phyloP scores from a whole-genome alignment of 1,140 invertebrate species.

The Philotrypesis tridentata region DNA sequence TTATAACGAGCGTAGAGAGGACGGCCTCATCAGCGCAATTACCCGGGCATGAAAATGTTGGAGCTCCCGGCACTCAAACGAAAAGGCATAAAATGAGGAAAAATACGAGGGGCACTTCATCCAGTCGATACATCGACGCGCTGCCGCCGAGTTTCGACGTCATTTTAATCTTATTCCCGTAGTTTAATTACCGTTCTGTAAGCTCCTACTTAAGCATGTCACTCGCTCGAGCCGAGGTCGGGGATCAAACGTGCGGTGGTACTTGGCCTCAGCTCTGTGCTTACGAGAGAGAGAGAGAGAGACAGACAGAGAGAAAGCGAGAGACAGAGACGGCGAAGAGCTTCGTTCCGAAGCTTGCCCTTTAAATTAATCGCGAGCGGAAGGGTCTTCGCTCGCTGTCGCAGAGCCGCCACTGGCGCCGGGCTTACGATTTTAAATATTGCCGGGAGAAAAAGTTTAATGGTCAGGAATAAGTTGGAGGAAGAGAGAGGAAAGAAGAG shows the following conservation, averaged over 20 bases:
- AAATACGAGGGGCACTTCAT: slow-evolving; percentile 2
- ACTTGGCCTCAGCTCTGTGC: neutral
- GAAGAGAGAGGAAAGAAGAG: neutral
- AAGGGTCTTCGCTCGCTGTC: slow-evolving; percentile 21
- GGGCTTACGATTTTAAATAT: slow-evolving; percentile 50
- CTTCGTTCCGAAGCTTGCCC: slow-evolving; percentile 34
- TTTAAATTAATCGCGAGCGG: slow-evolving; percentile 40
- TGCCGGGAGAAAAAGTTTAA: slow-evolving; percentile 48
- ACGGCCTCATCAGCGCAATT: neutral
- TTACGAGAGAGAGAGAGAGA: neutral
- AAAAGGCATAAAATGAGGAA: slow-evolving; percentile 4
- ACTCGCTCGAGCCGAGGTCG: neutral
- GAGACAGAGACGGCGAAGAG: neutral
- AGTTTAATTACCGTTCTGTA: slow-evolving; percentile 45
- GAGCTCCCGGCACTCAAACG: neutral
- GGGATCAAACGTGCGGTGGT: slow-evolving; percentile 22
- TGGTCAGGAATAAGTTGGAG: slow-evolving; percentile 49
- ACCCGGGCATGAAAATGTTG: slow-evolving; percentile 10
- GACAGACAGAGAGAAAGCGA: neutral
- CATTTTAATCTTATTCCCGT: slow-evolving; percentile 41
- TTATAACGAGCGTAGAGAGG: no score
- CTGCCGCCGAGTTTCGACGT: neutral
- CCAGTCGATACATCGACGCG: slow-evolving; percentile 20
- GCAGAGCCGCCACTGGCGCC: neutral
- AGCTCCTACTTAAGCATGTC: slow-evolving; percentile 42